Conservation (phyloP, 1,140 invertebrate species). For the Gryllus bimaculatus region DNA sequence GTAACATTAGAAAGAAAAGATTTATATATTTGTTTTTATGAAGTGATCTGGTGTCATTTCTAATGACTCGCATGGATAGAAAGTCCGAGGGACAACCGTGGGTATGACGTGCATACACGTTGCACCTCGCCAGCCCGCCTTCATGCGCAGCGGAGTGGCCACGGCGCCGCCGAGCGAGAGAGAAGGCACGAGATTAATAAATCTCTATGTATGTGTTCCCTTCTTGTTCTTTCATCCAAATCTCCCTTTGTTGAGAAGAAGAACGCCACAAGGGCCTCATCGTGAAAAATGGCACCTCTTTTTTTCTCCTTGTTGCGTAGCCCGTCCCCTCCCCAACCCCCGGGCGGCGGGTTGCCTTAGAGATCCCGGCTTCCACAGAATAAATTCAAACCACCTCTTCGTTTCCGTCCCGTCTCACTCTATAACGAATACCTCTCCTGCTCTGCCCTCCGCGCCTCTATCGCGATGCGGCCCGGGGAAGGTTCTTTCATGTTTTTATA, state of each 20-base stretch:
- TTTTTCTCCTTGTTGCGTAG: not conserved
- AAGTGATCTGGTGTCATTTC: too few relatives aligned
- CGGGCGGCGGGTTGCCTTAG: not conserved
- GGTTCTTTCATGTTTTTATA: not conserved
- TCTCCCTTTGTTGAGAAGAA: not conserved
- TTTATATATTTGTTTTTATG: too few relatives aligned
- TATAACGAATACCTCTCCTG: not conserved
- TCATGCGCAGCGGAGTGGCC: too few relatives aligned
- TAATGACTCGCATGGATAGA: too few relatives aligned
- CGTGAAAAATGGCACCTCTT: conserved; percentile 3
- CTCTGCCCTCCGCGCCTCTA: not conserved
- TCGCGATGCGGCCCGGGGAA: not conserved
- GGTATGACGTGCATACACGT: not conserved
- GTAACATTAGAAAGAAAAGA: too few relatives aligned
- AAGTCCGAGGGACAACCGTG: too few relatives aligned
- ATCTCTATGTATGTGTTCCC: conserved; percentile 1
- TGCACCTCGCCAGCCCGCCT: not conserved
- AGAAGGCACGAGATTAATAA: not conserved
- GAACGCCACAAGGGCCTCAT: not conserved
- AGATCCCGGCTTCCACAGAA: not conserved
- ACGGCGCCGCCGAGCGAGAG: too few relatives aligned
- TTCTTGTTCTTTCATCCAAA: not conserved
- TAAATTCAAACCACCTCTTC: not conserved
- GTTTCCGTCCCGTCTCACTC: conserved; percentile 2
- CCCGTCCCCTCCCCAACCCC: not conserved